These are phyloP conservation scores for Spisula solida DNA, from an alignment of 2,888 invertebrate genomes.

Conservation along the genomic window DNA sequence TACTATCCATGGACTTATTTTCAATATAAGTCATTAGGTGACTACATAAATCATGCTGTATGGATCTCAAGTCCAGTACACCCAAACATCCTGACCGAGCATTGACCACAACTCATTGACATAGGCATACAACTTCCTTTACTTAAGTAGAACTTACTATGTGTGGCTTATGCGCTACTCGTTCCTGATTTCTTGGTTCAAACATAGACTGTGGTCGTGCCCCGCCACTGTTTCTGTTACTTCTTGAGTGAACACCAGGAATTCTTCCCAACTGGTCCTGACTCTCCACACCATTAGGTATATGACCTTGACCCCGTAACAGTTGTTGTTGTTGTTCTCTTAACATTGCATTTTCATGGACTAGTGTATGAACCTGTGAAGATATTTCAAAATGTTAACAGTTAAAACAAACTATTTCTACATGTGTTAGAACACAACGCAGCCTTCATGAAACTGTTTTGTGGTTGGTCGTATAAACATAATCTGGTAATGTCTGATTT, in stretches of 20 bases:
- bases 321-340: slow-evolving; percentile 69
- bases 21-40: too few species aligned
- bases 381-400: not conserved
- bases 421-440: too few species aligned
- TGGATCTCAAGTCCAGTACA: too few species aligned
- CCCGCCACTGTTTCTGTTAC: slow-evolving; percentile 69
- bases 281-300: slow-evolving; percentile 69
- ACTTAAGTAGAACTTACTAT: slow-evolving; percentile 58
- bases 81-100: too few species aligned
- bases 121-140: too few species aligned
- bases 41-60: too few species aligned
- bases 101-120: too few species aligned
- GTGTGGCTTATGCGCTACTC: slow-evolving; percentile 73
- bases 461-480: too few species aligned
- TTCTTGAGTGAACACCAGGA: slow-evolving; percentile 61
- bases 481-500: too few species aligned
- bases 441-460: too few species aligned
- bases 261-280: slow-evolving; percentile 58
- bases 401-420: too few species aligned
- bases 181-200: slow-evolving; percentile 84
- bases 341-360: slow-evolving; percentile 69
- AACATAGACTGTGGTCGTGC: slow-evolving; percentile 86
- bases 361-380: slow-evolving; percentile 66
- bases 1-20: too few species aligned
- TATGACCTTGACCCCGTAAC: slow-evolving; percentile 65